A percentile compares a stretch with the other conserved stretches of the same genome.
These are phyloP conservation scores for Strigamia crassipes DNA, from an alignment of 2,888 invertebrate species.

Conservation along the genomic window DNA sequence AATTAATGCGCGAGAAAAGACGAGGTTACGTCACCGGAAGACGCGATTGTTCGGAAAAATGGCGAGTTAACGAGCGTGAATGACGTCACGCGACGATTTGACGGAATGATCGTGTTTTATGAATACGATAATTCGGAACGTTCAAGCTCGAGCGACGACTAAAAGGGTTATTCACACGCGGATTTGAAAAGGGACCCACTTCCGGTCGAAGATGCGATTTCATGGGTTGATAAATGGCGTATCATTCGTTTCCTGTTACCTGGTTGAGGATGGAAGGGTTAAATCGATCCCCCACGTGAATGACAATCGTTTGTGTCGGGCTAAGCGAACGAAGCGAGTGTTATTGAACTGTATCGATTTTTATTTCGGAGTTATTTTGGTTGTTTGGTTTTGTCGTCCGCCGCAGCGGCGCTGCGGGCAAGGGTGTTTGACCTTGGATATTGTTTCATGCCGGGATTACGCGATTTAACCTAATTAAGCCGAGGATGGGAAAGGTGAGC, in stretches of 20 bases:
- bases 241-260: slow-evolving; percentile 7
- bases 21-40: background rate
- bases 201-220: background rate
- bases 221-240: background rate
- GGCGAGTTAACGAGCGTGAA: too few species aligned
- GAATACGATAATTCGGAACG: background rate
- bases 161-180: background rate
- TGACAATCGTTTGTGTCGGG: too few species aligned
- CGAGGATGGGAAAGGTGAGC: slow-evolving; percentile 17
- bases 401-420: background rate
- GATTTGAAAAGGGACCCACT: background rate
- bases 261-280: background rate
- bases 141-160: slow-evolving; percentile 10
- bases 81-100: too few species aligned
- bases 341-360: slow-evolving; percentile 20
- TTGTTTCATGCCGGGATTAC: slow-evolving; percentile 12
- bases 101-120: background rate
- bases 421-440: background rate
- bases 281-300: background rate
- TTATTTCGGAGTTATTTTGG: background rate
- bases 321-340: background rate
- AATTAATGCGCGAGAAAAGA: background rate
- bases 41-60: background rate
- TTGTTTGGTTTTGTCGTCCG: background rate
- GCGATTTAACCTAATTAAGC: slow-evolving; percentile 35